These are phyloP conservation scores for Merluccius polli DNA, from an alignment of 2,797 vertebrate species.

Conservation along the genomic window DNA sequence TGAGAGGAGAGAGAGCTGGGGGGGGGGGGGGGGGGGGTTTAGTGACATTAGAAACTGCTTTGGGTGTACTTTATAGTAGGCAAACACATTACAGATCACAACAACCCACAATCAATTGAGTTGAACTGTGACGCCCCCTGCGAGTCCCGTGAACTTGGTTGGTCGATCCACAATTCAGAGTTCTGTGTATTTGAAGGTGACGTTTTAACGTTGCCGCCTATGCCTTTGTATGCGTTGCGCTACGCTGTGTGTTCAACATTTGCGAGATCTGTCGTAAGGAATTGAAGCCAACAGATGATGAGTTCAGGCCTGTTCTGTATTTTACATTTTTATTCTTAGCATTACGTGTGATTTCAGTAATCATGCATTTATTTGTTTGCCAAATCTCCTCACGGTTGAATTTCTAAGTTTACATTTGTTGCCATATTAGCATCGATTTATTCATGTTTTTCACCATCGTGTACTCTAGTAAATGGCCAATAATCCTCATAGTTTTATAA, in stretches of 20 bases:
- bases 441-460: slow-evolving; percentile 46
- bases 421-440: slow-evolving; percentile 47
- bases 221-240: slow-evolving; percentile 50
- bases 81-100: slow-evolving; percentile 74
- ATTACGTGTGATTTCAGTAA: slow-evolving; percentile 28
- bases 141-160: slow-evolving; percentile 56
- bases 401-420: slow-evolving; percentile 57
- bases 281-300: slow-evolving; percentile 50
- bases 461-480: slow-evolving; percentile 26
- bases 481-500: slow-evolving; percentile 21
- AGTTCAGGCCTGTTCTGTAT: slow-evolving; percentile 24
- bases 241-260: slow-evolving; percentile 44
- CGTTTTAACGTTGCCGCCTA: slow-evolving; percentile 46
- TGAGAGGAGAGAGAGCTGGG: slow-evolving; percentile 58
- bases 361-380: slow-evolving; percentile 51
- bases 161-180: slow-evolving; percentile 63
- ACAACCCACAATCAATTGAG: slow-evolving; percentile 58
- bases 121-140: slow-evolving; percentile 59
- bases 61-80: slow-evolving; percentile 46
- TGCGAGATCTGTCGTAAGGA: slow-evolving; percentile 48
- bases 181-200: slow-evolving; percentile 54
- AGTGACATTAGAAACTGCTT: slow-evolving; percentile 29
- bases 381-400: slow-evolving; percentile 53
- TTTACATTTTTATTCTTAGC: slow-evolving; percentile 18
- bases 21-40: slow-evolving; percentile 13